Percentiles rank a stretch among this genome's conserved stretches.
Evolutionary conservation across 92 coral and sea anemone species (phyloP).

Genomic region (Bergia puertoricense): DNA sequence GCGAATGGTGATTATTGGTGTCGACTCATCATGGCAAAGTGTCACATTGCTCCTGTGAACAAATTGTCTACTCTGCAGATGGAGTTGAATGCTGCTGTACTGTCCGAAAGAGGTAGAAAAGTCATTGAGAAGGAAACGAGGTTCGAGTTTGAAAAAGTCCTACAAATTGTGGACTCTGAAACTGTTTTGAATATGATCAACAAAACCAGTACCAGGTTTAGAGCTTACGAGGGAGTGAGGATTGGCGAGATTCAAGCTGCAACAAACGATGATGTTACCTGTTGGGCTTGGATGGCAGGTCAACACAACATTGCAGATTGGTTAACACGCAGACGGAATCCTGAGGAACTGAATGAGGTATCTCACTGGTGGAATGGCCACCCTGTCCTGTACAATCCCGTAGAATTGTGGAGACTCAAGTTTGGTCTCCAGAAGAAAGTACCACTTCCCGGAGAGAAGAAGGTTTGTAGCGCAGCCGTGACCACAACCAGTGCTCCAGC

Average conservation of each 20-base stretch:
- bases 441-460: constrained; percentile 64
- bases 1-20: constrained; percentile 36
- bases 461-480: constrained; percentile 21
- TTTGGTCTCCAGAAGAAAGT: constrained; percentile 62
- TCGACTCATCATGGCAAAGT: constrained; percentile 52
- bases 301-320: constrained; percentile 64
- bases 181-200: constrained; percentile 61
- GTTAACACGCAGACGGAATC: constrained; percentile 62
- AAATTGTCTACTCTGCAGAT: constrained; percentile 58
- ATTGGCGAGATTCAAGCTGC: constrained; percentile 62
- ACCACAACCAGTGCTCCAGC: background rate
- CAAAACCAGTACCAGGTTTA: constrained; percentile 66
- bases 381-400: constrained; percentile 34
- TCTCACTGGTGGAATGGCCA: constrained; percentile 65
- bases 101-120: constrained; percentile 58
- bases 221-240: constrained; percentile 57
- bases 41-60: constrained; percentile 49
- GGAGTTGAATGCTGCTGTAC: constrained; percentile 54
- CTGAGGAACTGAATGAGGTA: constrained; percentile 38
- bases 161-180: constrained; percentile 59
- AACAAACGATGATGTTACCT: constrained; percentile 58
- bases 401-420: constrained; percentile 61
- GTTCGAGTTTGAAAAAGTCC: constrained; percentile 52
- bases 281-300: constrained; percentile 74
- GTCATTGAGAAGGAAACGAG: constrained; percentile 52